Evolutionary conservation across 2,888 invertebrate genomes (phyloP).

Genomic region (Deilephila elpenor): DNA sequence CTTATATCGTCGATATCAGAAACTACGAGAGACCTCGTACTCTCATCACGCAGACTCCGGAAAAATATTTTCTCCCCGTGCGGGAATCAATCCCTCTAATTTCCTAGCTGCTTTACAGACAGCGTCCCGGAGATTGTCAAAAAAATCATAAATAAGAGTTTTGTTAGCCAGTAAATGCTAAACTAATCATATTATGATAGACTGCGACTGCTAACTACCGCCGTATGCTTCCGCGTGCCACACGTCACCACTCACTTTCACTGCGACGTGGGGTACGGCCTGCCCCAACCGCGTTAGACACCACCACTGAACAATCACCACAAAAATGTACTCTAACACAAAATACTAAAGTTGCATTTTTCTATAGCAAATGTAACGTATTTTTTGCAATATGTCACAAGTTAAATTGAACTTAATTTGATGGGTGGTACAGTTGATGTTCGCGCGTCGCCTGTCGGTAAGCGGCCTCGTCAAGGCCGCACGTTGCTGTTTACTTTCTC

Average conservation of each 20-base stretch:
- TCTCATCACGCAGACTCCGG: too few species aligned
- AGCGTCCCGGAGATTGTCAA: too few species aligned
- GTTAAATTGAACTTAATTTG: constrained; percentile 53
- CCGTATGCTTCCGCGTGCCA: constrained; percentile 72
- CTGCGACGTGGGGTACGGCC: constrained; percentile 61
- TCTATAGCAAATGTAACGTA: constrained; percentile 37
- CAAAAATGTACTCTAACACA: constrained; percentile 55
- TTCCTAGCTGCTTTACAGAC: too few species aligned
- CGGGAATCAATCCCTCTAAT: too few species aligned
- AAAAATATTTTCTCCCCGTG: too few species aligned
- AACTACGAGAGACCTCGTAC: too few species aligned
- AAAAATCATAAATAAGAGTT: constrained; percentile 49
- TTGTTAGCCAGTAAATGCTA: constrained; percentile 58
- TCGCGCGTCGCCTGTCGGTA: constrained; percentile 40
- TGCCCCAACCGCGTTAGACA: constrained; percentile 55
- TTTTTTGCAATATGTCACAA: constrained; percentile 55
- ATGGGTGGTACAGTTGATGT: constrained; percentile 48
- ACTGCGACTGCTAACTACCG: constrained; percentile 65
- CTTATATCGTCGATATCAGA: too few species aligned
- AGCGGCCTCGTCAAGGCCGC: constrained; percentile 77
- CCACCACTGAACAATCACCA: constrained; percentile 36
- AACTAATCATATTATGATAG: constrained; percentile 67
- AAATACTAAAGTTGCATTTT: constrained; percentile 51
- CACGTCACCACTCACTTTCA: constrained; percentile 78
- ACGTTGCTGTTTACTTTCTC: constrained; percentile 79